Conservation (phyloP, 2,888 invertebrate genomes). For the Muschampia plurimacula region DNA sequence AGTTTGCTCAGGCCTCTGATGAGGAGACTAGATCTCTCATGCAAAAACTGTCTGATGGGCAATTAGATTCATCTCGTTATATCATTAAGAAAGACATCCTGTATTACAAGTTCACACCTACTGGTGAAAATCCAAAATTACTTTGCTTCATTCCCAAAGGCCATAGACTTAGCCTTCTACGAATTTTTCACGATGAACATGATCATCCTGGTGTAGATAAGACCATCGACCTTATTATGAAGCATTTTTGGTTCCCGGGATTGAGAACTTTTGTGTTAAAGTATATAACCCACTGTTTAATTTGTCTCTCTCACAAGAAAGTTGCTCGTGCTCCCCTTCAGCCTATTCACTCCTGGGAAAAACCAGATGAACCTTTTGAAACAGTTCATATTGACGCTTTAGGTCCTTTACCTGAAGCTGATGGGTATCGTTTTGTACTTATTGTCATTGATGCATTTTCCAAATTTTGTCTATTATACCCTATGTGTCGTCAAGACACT, state of each 20-base stretch:
- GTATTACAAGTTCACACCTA: neutral
- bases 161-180: neutral
- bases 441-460: neutral
- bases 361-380: neutral
- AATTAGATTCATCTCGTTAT: conserved; percentile 3
- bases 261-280: neutral
- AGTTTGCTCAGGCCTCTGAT: conserved; percentile 37
- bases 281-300: conserved; percentile 4
- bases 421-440: neutral
- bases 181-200: conserved; percentile 12
- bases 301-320: neutral
- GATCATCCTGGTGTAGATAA: conserved; percentile 2
- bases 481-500: neutral
- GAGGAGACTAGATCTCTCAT: neutral
- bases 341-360: conserved; percentile 6
- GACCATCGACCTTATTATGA: neutral
- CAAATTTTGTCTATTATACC: conserved; percentile 9
- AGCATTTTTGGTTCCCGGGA: conserved; percentile 19
- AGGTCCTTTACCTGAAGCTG: conserved; percentile 3
- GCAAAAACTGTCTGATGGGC: neutral
- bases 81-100: neutral
- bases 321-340: neutral
- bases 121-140: neutral
- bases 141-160: conserved; percentile 9
- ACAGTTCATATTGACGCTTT: neutral